A percentile compares a stretch with the other conserved stretches of the same genome.
Evolutionary conservation across 2,888 invertebrate species (phyloP).

Genomic region (Antitype chi): DNA sequence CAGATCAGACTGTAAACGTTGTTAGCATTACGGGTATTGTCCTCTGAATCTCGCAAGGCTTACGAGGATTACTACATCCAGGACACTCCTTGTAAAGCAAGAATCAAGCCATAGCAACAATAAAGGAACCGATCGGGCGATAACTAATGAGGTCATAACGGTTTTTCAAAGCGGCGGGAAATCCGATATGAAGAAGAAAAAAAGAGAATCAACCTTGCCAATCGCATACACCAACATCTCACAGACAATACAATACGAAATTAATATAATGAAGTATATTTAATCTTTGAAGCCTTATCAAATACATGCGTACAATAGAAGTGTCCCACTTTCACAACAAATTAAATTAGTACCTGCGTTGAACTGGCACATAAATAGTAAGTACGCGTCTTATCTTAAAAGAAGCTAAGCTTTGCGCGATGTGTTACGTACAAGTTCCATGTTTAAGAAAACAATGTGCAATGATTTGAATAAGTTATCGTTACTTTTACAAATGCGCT

Average conservation of each 20-base stretch:
- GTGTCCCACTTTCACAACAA: conserved; percentile 72
- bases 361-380: conserved; percentile 65
- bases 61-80: background rate
- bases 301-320: conserved; percentile 61
- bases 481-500: conserved; percentile 45
- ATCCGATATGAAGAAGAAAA: conserved; percentile 12
- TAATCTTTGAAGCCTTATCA: conserved; percentile 68
- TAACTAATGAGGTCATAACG: conserved; percentile 56
- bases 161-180: conserved; percentile 47
- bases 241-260: conserved; percentile 14
- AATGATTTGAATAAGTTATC: conserved; percentile 47
- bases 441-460: conserved; percentile 47
- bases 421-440: conserved; percentile 48
- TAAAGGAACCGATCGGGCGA: conserved; percentile 27
- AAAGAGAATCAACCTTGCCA: conserved; percentile 1
- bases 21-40: too few relatives aligned
- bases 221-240: conserved; percentile 2
- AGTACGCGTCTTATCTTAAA: conserved; percentile 66
- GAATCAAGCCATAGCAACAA: conserved; percentile 16
- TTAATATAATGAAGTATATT: conserved; percentile 13
- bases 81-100: conserved; percentile 7
- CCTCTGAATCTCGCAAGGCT: background rate
- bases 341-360: conserved; percentile 70
- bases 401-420: conserved; percentile 62
- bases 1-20: too few relatives aligned